Evolutionary conservation across 2,113 vertebrate species (phyloP), one percentile per base, ranked within the genome.

Genomic region (Nothocercus nigrocapillus): DNA sequence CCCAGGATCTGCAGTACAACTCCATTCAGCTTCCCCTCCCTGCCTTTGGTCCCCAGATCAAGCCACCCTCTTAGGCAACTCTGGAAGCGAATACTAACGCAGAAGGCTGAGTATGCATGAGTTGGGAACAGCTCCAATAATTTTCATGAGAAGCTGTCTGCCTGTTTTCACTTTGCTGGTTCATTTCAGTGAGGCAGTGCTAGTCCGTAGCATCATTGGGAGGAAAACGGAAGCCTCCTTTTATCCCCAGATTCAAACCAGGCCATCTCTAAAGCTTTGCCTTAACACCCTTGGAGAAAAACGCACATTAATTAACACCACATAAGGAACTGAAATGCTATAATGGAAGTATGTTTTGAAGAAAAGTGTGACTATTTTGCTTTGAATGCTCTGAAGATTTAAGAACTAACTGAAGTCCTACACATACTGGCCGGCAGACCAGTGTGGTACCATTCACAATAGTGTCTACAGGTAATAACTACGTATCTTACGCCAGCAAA

Each of bases 151-250:
- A 53, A 92, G 77, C 40, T 16, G 2, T 70, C 5, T 20, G 36
- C 66, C 78, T 72, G 45, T 24, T 76, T 62, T 20, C 45, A 18
- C 58, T 19, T 34, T 76, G 17, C 38, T 4, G 45, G 56, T 54
- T 82, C 34, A 3, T 11, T 72, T 56, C 38, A 56, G 7, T 28
- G 49, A 85, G 85, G 95, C 89, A 51, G 70, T n/a, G 66, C 47
- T 15, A 94, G 66, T 95, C 91, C 74, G 30, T 1, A 96, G 94
- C 96, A 96, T 95, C 96, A 95, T 56, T 85, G 89, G 87, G 94
- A 96, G 81, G 94, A 95, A 90, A 89, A 38, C 49, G 76, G 94
- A 75, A 90, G 79, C 86, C 86, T 95, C 70, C 34, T 49, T 95
- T 84, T 42, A 81, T 75, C 94, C 89, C 86, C 85, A 36, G 77